Evolutionary conservation across 2,888 invertebrate species (phyloP).

Genomic region (Nezara viridula): DNA sequence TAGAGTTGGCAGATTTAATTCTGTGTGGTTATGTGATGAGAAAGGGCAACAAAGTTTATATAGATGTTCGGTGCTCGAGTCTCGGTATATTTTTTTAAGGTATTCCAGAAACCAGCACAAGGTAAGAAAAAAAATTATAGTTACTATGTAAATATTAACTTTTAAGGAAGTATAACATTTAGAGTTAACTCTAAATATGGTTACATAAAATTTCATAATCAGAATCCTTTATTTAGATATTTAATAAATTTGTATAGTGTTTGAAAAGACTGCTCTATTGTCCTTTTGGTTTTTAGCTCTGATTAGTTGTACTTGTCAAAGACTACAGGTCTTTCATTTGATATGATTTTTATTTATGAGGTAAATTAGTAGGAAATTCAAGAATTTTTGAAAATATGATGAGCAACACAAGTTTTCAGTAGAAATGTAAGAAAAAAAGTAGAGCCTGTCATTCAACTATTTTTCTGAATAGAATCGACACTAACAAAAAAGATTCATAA

Average conservation of each 20-base stretch:
- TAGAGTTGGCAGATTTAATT: background rate
- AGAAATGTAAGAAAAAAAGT: background rate
- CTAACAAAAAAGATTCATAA: background rate
- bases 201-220: background rate
- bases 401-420: background rate
- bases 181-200: background rate
- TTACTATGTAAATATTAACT: conserved; percentile 21
- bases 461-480: background rate
- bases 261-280: background rate
- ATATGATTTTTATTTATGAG: background rate
- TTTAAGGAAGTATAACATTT: background rate
- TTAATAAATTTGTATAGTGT: background rate
- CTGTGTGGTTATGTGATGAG: background rate
- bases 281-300: background rate
- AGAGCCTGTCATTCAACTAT: no score
- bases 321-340: background rate
- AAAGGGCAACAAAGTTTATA: background rate
- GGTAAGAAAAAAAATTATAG: background rate
- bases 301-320: background rate
- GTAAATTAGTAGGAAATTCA: background rate
- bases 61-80: conserved; percentile 5
- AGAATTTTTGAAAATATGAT: background rate
- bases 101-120: conserved; percentile 25
- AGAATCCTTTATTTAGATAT: conserved; percentile 18
- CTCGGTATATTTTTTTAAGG: conserved; percentile 18